A percentile compares a stretch with the other conserved stretches of the same genome.
Conservation (phyloP, 1,140 invertebrate genomes). For the Heliconius hewitsoni region DNA sequence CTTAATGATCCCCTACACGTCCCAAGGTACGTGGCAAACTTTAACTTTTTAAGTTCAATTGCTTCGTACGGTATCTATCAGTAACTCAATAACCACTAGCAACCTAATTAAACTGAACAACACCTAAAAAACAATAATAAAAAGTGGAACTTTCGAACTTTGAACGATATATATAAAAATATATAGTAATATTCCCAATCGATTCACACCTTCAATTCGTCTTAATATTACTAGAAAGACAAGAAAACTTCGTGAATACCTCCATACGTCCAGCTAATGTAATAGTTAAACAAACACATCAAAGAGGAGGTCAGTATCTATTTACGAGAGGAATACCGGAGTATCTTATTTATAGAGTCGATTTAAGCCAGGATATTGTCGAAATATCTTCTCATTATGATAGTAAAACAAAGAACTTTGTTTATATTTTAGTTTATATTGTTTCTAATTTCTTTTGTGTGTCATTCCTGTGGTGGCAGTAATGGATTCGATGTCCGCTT, state of each 20-base stretch:
- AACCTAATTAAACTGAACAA: too few relatives aligned
- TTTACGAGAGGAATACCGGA: neutral
- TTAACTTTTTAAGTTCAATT: too few relatives aligned
- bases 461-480: neutral
- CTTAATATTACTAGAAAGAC: neutral
- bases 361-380: slow-evolving; percentile 33
- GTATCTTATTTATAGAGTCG: slow-evolving; percentile 25
- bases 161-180: too few relatives aligned
- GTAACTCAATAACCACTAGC: too few relatives aligned
- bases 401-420: neutral
- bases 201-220: too few relatives aligned
- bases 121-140: too few relatives aligned
- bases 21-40: too few relatives aligned
- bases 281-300: neutral
- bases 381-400: slow-evolving; percentile 32
- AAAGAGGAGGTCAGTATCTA: neutral
- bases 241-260: neutral
- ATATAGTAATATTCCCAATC: too few relatives aligned
- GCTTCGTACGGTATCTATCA: too few relatives aligned
- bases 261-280: neutral
- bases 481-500: neutral
- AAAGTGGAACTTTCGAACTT: too few relatives aligned
- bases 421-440: neutral
- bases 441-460: neutral
- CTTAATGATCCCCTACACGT: too few relatives aligned